phyloP scores from a whole-genome alignment of 2,797 vertebrate species.

The Trachurus trachurus region DNA sequence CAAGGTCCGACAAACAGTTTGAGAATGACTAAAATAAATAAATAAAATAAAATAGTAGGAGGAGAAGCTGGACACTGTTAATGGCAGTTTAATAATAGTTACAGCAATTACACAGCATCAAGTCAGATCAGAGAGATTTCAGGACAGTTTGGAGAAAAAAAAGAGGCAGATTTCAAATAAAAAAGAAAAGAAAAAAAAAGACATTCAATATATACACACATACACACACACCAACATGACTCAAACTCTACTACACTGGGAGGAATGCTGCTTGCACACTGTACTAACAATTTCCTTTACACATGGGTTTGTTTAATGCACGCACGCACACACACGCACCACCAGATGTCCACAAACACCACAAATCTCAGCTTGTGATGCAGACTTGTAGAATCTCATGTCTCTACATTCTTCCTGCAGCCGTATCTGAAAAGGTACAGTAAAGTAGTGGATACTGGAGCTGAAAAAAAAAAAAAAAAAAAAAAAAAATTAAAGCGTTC shows the following conservation, averaged over 20 bases:
- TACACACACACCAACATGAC: constrained; percentile 31
- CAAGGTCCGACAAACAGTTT: not conserved
- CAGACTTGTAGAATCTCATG: constrained; percentile 2
- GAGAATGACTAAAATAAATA: not conserved
- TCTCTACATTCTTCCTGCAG: constrained; percentile 23
- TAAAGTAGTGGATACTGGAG: constrained; percentile 36
- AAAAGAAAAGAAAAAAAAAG: constrained; percentile 20
- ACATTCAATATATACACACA: constrained; percentile 51
- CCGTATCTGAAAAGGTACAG: constrained; percentile 32
- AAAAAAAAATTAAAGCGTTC: constrained; percentile 30
- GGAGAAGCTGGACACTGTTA: constrained; percentile 30
- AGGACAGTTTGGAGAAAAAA: constrained; percentile 43
- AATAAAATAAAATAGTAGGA: not conserved
- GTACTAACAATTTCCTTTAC: constrained; percentile 24
- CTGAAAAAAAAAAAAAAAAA: constrained; percentile 29
- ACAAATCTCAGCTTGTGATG: constrained; percentile 26
- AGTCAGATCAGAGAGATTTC: constrained; percentile 27
- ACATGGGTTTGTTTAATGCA: constrained; percentile 11
- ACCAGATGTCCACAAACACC: not conserved
- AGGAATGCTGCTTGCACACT: constrained; percentile 45
- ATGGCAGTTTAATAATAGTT: constrained; percentile 79
- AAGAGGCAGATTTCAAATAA: constrained; percentile 54
- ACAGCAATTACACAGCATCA: constrained; percentile 66
- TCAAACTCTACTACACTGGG: constrained; percentile 43
- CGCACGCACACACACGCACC: not conserved